These are phyloP conservation scores for Colletes gigas DNA, from an alignment of 1,140 invertebrate species.

Conservation along the genomic window DNA sequence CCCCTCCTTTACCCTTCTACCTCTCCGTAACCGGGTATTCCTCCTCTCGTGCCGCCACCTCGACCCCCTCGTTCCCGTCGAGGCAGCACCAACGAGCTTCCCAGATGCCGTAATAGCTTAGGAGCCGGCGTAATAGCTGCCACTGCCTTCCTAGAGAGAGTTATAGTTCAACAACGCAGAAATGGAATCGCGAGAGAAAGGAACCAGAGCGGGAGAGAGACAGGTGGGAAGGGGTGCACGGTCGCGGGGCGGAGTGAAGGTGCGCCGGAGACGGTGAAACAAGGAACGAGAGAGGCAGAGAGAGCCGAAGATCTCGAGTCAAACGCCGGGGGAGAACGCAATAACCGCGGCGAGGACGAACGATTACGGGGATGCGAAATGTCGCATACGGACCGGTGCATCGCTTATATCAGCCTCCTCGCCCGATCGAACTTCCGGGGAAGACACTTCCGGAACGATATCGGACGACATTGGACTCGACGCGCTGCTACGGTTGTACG, in stretches of 20 bases:
- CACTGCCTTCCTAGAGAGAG: constrained; percentile 74
- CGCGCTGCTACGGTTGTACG: no score
- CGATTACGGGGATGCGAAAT: constrained; percentile 67
- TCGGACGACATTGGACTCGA: background rate
- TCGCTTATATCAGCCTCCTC: background rate
- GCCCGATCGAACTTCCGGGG: background rate
- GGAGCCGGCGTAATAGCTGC: constrained; percentile 79
- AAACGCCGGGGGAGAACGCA: constrained; percentile 63
- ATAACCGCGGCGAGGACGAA: constrained; percentile 66
- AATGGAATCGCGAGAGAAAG: constrained; percentile 70
- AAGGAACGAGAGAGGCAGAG: background rate
- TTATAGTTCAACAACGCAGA: constrained; percentile 80
- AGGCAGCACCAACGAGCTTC: constrained; percentile 61
- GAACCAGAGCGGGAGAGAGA: constrained; percentile 6
- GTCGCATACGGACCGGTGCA: constrained; percentile 64
- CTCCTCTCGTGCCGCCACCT: constrained; percentile 33
- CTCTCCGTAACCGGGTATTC: constrained; percentile 29
- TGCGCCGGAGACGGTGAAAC: constrained; percentile 12
- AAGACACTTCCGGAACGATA: background rate
- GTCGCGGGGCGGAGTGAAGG: background rate
- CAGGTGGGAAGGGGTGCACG: constrained; percentile 16
- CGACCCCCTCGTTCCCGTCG: constrained; percentile 33
- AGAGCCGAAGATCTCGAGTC: constrained; percentile 36
- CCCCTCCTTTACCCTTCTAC: constrained; percentile 4
- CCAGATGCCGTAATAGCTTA: constrained; percentile 79